A percentile compares a stretch with the other conserved stretches of the same genome.
These are phyloP conservation scores for Brachyopa scutellaris DNA, from an alignment of 2,888 invertebrate species.

Conservation along the genomic window DNA sequence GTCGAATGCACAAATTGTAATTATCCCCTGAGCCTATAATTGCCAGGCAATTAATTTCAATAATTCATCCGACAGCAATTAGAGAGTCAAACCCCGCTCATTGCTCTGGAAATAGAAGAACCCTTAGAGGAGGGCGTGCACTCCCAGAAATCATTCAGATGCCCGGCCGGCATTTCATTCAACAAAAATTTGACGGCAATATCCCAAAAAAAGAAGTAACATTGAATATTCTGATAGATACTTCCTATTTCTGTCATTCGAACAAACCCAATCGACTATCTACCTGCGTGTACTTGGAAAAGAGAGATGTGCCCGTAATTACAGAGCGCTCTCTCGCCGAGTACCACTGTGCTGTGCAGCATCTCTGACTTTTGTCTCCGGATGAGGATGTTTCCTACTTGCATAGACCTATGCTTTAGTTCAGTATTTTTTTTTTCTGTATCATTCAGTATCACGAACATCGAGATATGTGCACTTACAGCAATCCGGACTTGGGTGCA, in stretches of 20 bases:
- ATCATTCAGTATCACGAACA: conserved; percentile 58
- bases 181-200: conserved; percentile 61
- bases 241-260: conserved; percentile 62
- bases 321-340: conserved; percentile 64
- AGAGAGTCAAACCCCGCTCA: conserved; percentile 65
- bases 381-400: conserved; percentile 60
- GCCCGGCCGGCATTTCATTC: conserved; percentile 41
- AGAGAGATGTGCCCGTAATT: conserved; percentile 50
- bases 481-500: conserved; percentile 26
- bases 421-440: conserved; percentile 1
- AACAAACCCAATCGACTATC: conserved; percentile 12
- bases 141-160: conserved; percentile 52
- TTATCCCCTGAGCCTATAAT: conserved; percentile 68
- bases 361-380: conserved; percentile 61
- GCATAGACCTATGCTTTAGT: conserved; percentile 9
- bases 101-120: conserved; percentile 51
- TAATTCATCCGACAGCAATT: conserved; percentile 71
- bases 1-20: conserved; percentile 68
- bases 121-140: conserved; percentile 46
- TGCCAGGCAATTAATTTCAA: conserved; percentile 71
- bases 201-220: conserved; percentile 57
- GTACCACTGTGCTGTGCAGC: conserved; percentile 19
- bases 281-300: conserved; percentile 13
- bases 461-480: conserved; percentile 52
- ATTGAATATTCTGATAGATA: conserved; percentile 68